Base-by-base conservation (phyloP, 2,797 vertebrate genomes). In the Nothura maculosa region DNA sequence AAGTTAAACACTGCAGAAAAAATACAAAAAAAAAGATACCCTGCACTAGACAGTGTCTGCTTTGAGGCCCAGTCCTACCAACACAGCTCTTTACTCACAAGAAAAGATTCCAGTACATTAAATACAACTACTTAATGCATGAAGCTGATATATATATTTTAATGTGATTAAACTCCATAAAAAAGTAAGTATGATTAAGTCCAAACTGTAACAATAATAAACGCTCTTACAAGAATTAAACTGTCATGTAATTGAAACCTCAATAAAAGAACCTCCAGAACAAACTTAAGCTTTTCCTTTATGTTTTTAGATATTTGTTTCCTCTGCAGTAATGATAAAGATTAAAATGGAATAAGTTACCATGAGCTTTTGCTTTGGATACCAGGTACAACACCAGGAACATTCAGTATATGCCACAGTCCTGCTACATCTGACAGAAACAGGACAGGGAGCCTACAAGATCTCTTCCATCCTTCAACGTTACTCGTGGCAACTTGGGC, bases 351-450 rank as follows among this genome's bases (percentile, higher is more conserved):
- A 83, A 3, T 28, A 72, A 62, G 30, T 76, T 92, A 85, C 36
- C 22, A 6, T 38, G 27, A 92, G 88, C 30, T 82, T 88, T 85
- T 92, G 2, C 34, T 78, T 48, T 74, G 81, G 36, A 50, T 74
- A n/a, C n/a, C n/a, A n/a, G n/a, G n/a, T n/a, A 40, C 55, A 81
- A 68, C 1, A 4, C 60, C 68, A 86, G 78, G 62, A 90, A 73
- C 43, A 88, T 36, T 67, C 72, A 91, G 76, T 45, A 40, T 22
- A 73, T 2, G 22, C 55, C 85, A 68, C 6, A 3, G 28, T 89
- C 82, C 70, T 90, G 58, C 34, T 68, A 67, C 57, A 45, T 62
- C 79, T 96, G 47, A 75, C 63, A 52, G n/a, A 78, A 89, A 81
- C 48, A 79, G 72, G 68, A 76, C 22, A 28, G 28, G 34, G 63